phyloP scores from a whole-genome alignment of 2,797 vertebrate genomes.

The Cossypha dichroa region DNA sequence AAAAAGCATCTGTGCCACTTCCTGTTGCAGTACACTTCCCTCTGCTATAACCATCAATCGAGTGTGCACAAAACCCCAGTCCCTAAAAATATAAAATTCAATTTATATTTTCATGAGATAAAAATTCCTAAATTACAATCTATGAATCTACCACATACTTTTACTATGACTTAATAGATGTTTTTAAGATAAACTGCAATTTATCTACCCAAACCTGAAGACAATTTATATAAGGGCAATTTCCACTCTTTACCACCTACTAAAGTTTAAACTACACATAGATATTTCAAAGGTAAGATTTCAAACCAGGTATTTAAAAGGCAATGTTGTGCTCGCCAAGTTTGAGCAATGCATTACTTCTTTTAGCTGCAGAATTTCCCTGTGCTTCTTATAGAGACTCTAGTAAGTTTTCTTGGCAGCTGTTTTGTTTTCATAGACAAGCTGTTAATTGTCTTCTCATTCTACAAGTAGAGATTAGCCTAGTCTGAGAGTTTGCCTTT shows the following conservation, averaged over 20 bases:
- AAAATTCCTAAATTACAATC: background rate
- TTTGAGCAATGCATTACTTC: background rate
- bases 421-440: background rate
- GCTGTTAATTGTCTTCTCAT: constrained; percentile 2
- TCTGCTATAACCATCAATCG: background rate
- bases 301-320: background rate
- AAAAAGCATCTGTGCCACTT: background rate
- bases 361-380: background rate
- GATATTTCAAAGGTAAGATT: background rate
- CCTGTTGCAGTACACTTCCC: background rate
- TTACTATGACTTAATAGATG: background rate
- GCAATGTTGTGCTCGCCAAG: background rate
- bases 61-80: background rate
- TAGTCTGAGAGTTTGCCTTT: background rate
- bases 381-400: background rate
- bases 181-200: background rate
- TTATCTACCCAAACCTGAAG: background rate
- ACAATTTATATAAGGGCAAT: background rate
- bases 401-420: background rate
- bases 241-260: background rate
- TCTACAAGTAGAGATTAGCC: background rate
- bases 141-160: background rate
- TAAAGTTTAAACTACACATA: background rate
- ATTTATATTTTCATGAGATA: background rate
- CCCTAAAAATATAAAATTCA: background rate